Conservation (phyloP, 2,888 invertebrate species). For the Pollenia labialis region DNA sequence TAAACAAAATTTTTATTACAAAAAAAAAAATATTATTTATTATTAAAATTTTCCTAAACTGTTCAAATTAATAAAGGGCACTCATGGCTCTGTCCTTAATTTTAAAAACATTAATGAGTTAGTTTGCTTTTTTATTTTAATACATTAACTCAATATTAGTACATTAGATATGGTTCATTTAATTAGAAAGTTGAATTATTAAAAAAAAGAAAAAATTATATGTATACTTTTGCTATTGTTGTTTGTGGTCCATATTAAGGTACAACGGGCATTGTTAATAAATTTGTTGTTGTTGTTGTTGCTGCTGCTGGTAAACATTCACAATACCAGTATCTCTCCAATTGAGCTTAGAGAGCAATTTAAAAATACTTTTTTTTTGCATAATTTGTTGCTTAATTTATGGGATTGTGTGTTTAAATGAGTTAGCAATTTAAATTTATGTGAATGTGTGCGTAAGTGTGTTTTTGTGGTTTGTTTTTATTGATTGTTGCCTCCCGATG, state of each 20-base stretch:
- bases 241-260: background rate
- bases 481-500: conserved; percentile 61
- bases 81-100: no score
- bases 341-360: conserved; percentile 1
- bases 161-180: conserved; percentile 47
- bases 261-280: background rate
- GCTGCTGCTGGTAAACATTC: background rate
- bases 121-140: background rate
- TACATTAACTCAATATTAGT: conserved; percentile 42
- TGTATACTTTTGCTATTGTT: conserved; percentile 28
- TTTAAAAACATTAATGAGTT: background rate
- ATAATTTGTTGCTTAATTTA: background rate
- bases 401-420: conserved; percentile 3
- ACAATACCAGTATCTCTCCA: conserved; percentile 5
- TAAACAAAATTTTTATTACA: no score
- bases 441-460: conserved; percentile 6
- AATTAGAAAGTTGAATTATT: conserved; percentile 49
- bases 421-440: conserved; percentile 5
- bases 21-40: no score
- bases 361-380: background rate
- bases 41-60: no score
- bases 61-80: no score
- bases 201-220: conserved; percentile 27
- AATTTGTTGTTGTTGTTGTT: conserved; percentile 17
- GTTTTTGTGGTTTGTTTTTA: conserved; percentile 52